A percentile compares a stretch with the other conserved stretches of the same genome.
Conservation (phyloP, 2,888 invertebrate genomes). For the Sarcophaga variegata region DNA sequence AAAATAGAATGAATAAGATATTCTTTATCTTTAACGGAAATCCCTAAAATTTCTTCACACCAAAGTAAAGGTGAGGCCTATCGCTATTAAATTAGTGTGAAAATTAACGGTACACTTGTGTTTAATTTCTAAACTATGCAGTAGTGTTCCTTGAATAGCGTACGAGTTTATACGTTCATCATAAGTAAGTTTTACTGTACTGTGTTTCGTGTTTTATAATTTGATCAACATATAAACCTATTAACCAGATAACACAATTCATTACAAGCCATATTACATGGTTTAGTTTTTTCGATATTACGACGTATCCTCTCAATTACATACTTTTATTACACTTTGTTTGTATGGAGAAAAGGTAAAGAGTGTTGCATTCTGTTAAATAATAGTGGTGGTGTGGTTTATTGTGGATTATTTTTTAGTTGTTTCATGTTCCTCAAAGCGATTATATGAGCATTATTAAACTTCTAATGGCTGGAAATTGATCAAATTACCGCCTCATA, state of each 20-base stretch:
- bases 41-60: too few species aligned
- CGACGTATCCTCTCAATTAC: not conserved
- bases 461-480: constrained; percentile 24
- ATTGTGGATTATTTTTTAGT: not conserved
- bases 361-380: not conserved
- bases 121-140: not conserved
- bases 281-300: not conserved
- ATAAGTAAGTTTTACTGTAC: not conserved
- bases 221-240: not conserved
- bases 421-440: not conserved
- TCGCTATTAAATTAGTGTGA: not conserved
- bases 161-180: not conserved
- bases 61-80: not conserved
- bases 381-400: not conserved
- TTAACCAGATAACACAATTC: not conserved
- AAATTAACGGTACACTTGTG: not conserved
- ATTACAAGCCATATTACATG: not conserved
- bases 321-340: not conserved
- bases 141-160: not conserved
- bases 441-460: constrained; percentile 12
- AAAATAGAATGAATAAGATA: too few species aligned
- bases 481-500: constrained; percentile 38
- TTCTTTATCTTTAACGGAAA: too few species aligned
- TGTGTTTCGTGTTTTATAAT: not conserved
- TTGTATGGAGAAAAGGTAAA: not conserved